Base-by-base conservation (phyloP, 1,140 invertebrate genomes). In the Caenorhabditis latens region DNA sequence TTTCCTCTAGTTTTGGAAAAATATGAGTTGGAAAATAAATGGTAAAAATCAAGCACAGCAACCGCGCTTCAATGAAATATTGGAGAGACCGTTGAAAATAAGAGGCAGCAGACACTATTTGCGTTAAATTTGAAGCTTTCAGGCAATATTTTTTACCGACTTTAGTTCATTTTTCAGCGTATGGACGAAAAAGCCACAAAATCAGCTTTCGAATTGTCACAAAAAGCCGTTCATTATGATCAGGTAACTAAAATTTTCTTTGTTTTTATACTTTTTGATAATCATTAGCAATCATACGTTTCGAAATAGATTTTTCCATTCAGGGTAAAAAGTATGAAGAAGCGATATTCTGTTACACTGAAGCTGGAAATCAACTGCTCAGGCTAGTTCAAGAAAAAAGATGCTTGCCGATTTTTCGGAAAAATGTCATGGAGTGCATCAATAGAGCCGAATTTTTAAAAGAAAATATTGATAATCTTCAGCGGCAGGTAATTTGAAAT, bases 261-360 rank as follows among this genome's bases (percentile, higher is more conserved):
- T 24, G 14, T 16, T 13, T 43, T 40, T 16, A 55, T 11, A 82
- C 16, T 83, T 55, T 83, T 55, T 43, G 5, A 50, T 50, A 75
- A 75, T 3, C 7, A 75, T 32, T 75, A 50, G 53, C n/a, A 82
- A 55, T 48, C 4, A 14, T 21, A 48, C 4, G 43, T 58, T 65
- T 57, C 58, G 24, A 58, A 84, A 58, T 61, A 4, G 5, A 19
- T 21, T n/a, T 1, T 58, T n/a, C 42, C 3, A 21, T 84, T 61
- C 55, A 86, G 50, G 87, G 83, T 0, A 58, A 84, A 32, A 85
- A 84, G 16, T 88, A 88, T 46, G 84, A 88, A 63, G 87, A 88
- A 40, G 87, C 87, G 13, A 85, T 88, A n/a, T 88, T 87, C 55
- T 88, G 87, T 42, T 88, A 88, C 48, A 58, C 58, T 4, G 83